Percentiles rank a stretch among this genome's conserved stretches.
These are phyloP conservation scores for Ochotona princeps DNA, from an alignment of 2,113 vertebrate species.

Conservation along the genomic window DNA sequence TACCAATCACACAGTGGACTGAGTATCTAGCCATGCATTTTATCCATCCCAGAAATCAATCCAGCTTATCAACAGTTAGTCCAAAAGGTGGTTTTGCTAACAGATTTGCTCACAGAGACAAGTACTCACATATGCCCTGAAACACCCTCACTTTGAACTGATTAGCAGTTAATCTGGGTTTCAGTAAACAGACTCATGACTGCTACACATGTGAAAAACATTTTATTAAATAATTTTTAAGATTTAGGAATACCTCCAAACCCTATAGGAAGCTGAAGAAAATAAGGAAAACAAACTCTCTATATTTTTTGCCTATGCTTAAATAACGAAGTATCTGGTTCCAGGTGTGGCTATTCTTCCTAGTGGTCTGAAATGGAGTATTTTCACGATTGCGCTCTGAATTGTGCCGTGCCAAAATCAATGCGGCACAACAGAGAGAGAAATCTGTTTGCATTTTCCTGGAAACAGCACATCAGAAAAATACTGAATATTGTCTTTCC, in stretches of 20 bases:
- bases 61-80: slow-evolving; percentile 48
- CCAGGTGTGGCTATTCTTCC: background rate
- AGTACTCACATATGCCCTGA: background rate
- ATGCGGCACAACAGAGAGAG: slow-evolving; percentile 60
- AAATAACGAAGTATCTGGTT: background rate
- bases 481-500: slow-evolving; percentile 83
- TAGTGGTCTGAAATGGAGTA: slow-evolving; percentile 38
- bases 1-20: slow-evolving; percentile 70
- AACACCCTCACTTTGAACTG: slow-evolving; percentile 39
- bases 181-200: slow-evolving; percentile 26
- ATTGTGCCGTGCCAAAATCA: slow-evolving; percentile 69
- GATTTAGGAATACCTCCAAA: background rate
- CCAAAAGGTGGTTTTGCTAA: slow-evolving; percentile 61
- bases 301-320: background rate
- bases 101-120: background rate
- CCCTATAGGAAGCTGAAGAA: background rate
- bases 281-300: background rate
- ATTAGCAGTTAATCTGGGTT: slow-evolving; percentile 60
- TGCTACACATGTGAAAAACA: slow-evolving; percentile 39
- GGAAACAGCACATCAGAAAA: slow-evolving; percentile 73
- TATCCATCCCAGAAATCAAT: slow-evolving; percentile 61
- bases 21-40: slow-evolving; percentile 63
- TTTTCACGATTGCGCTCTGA: slow-evolving; percentile 69
- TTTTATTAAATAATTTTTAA: slow-evolving; percentile 21
- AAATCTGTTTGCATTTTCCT: slow-evolving; percentile 83